phyloP scores from a whole-genome alignment of 2,797 vertebrate genomes.

The Eulemur mongoz region DNA sequence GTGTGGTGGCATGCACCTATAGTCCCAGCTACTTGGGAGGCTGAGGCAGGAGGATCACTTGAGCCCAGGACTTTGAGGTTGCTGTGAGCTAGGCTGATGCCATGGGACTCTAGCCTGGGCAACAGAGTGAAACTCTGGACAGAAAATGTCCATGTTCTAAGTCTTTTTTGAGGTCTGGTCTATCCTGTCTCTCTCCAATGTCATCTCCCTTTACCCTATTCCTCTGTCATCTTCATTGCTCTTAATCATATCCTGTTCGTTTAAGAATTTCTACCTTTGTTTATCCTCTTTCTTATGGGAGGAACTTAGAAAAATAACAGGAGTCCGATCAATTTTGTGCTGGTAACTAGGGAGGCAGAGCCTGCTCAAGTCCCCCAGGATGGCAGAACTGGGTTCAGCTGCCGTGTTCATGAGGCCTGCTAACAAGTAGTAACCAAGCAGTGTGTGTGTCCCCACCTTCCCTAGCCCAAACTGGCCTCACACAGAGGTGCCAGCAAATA shows the following conservation, averaged over 20 bases:
- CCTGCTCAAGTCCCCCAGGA: background rate
- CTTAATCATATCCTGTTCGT: background rate
- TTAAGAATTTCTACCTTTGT: slow-evolving; percentile 6
- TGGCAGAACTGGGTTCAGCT: background rate
- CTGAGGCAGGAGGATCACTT: too few species aligned
- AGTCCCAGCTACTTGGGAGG: too few species aligned
- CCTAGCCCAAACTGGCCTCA: background rate
- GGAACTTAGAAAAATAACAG: background rate
- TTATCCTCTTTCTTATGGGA: background rate
- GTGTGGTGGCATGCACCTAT: too few species aligned
- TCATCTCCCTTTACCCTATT: background rate
- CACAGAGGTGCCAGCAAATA: slow-evolving; percentile 38
- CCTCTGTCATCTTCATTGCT: background rate
- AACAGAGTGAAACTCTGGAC: background rate
- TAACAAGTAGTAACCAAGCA: background rate
- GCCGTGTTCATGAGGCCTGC: background rate
- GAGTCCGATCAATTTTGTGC: background rate
- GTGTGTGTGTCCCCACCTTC: background rate
- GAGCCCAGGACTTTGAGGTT: too few species aligned
- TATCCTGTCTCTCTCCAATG: background rate
- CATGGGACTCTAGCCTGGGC: too few species aligned
- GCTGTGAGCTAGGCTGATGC: too few species aligned
- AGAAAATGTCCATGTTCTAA: background rate
- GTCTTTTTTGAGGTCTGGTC: background rate
- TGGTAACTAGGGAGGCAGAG: background rate